Evolutionary conservation across 1,140 invertebrate genomes (phyloP), one percentile per base, ranked within the genome.

Genomic region (Pseudobourletiella spinata): DNA sequence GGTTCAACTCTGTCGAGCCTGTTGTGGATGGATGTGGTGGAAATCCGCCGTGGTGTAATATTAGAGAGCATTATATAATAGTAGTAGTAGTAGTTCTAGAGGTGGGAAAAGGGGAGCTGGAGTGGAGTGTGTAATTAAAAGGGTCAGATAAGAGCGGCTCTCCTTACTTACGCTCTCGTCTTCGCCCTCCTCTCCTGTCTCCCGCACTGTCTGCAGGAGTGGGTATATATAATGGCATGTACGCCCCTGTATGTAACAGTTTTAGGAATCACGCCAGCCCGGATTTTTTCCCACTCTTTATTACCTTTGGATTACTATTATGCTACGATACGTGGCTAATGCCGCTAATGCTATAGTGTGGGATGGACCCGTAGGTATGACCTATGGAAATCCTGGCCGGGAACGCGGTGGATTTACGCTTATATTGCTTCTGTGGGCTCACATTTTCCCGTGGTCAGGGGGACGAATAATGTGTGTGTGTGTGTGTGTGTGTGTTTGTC

Each of bases 51-150:
- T n/a, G n/a, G n/a, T n/a, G n/a, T n/a, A n/a, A n/a, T n/a, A n/a
- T n/a, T n/a, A n/a, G n/a, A n/a, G n/a, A n/a, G n/a, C n/a, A n/a
- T n/a, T n/a, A n/a, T n/a, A n/a, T n/a, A n/a, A n/a, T n/a, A n/a
- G n/a, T n/a, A n/a, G n/a, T n/a, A n/a, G n/a, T n/a, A n/a, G n/a
- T n/a, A n/a, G n/a, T n/a, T n/a, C n/a, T n/a, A n/a, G n/a, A n/a
- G n/a, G n/a, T n/a, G n/a, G n/a, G n/a, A n/a, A n/a, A n/a, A n/a
- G n/a, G n/a, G n/a, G n/a, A n/a, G n/a, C n/a, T n/a, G n/a, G n/a
- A n/a, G n/a, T n/a, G n/a, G n/a, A n/a, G 48, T 51, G 29, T 51
- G 25, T 51, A 51, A 22, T 51, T 51, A 46, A 46, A 46, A 46
- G 24, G n/a, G 43, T 46, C 4, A 46, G 43, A 46, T 46, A 46